Conservation (phyloP, 2,113 vertebrate species). For the Phalacrocorax pelagicus region DNA sequence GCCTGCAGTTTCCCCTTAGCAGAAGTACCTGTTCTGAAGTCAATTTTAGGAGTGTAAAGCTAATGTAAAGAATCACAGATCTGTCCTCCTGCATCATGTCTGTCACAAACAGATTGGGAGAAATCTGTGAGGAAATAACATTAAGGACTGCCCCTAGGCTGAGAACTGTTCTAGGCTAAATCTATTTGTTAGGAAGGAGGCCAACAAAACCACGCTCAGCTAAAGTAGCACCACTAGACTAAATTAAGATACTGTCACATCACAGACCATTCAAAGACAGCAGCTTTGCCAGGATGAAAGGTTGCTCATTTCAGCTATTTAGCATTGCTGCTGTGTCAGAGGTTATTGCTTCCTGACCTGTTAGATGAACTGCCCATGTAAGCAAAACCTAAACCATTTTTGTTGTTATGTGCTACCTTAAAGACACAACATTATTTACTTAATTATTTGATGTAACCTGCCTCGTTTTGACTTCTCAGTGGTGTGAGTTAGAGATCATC, state of each 20-base stretch:
- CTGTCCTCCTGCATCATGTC: neutral
- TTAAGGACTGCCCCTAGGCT: neutral
- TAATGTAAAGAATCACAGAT: neutral
- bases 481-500: neutral
- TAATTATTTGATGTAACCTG: neutral
- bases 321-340: neutral
- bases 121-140: neutral
- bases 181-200: neutral
- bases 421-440: neutral
- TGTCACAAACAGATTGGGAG: neutral
- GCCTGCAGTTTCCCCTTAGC: neutral
- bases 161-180: neutral
- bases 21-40: neutral
- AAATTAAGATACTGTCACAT: neutral
- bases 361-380: neutral
- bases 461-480: neutral
- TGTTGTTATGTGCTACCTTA: neutral
- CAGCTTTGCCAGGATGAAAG: neutral
- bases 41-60: neutral
- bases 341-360: neutral
- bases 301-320: neutral
- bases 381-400: neutral
- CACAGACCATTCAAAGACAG: neutral
- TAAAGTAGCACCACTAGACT: neutral
- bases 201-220: neutral